Base-by-base conservation (phyloP, 2,797 vertebrate genomes). In the Sebastiscus albofasciatus region DNA sequence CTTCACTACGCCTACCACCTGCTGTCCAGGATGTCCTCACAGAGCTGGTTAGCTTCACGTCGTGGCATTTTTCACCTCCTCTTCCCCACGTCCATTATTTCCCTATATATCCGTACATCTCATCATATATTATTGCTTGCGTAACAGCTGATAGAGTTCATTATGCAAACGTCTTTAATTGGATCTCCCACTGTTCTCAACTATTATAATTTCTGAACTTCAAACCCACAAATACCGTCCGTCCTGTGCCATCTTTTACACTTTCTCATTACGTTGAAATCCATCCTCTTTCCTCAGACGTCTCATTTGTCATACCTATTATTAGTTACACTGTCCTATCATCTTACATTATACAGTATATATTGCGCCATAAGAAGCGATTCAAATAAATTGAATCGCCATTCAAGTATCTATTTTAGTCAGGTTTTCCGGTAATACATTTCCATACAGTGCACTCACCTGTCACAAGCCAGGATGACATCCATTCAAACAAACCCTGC, bases 401-500 rank as follows among this genome's bases (percentile, higher is more conserved):
- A 75, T 52, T 82, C 39, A 85, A 59, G 56, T 67, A 81, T 81
- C 33, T 84, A 66, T 79, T 78, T 75, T 72, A 59, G 70, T 67
- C 61, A 73, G 67, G 14, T 67, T 42, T 42, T 75, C 24, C 7
- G 4, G 46, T 62, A 70, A 79, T 69, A 54, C 49, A 68, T 86
- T 82, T 84, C 42, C 5, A 9, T 74, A 84, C 68, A 58, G 66
- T 72, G 26, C 54, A 42, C 61, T 81, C 71, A 86, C 73, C 82
- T 88, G 83, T 86, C 89, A 89, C 49, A 54, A 68, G 46, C 54
- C 29, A 14, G 79, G 84, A 83, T 79, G 75, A 73, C 79, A 55
- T 81, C 54, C 14, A 64, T 84, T 92, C 75, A 79, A 80, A 90
- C 74, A 78, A 87, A 64, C 56, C 75, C 77, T 80, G 77, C 36